phyloP scores from a whole-genome alignment of 2,797 vertebrate genomes.

The Falco biarmicus region DNA sequence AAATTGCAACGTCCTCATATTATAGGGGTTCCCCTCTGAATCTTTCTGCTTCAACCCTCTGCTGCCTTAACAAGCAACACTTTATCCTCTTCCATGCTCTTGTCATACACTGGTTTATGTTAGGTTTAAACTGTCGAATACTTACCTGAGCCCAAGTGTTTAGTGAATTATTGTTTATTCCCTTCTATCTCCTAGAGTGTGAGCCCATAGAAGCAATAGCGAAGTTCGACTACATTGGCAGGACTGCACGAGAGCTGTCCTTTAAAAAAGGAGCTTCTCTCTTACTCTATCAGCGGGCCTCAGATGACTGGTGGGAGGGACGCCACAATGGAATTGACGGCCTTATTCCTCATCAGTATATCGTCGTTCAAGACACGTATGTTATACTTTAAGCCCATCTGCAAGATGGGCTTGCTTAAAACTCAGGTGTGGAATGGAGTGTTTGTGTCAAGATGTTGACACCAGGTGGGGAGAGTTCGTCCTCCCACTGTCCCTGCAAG shows the following conservation, averaged over 20 bases:
- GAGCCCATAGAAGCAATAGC: slow-evolving; percentile 93
- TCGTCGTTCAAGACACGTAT: slow-evolving; percentile 92
- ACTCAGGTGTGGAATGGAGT: neutral
- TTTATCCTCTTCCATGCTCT: neutral
- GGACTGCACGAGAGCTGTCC: slow-evolving; percentile 90
- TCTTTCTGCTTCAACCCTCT: neutral
- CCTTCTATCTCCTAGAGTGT: slow-evolving; percentile 82
- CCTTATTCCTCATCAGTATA: slow-evolving; percentile 94
- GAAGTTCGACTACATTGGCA: slow-evolving; percentile 92
- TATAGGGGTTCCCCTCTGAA: neutral
- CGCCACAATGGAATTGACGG: slow-evolving; percentile 90
- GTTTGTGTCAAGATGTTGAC: neutral
- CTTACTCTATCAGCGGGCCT: slow-evolving; percentile 89
- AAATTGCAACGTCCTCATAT: neutral
- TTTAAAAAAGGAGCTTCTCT: slow-evolving; percentile 94
- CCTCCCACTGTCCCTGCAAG: neutral
- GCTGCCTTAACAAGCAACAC: neutral
- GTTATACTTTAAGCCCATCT: slow-evolving; percentile 52
- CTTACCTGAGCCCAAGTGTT: neutral
- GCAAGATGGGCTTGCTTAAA: neutral
- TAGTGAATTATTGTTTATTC: neutral
- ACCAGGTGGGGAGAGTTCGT: neutral
- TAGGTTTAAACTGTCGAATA: neutral
- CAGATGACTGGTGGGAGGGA: slow-evolving; percentile 97
- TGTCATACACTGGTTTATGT: neutral